A percentile compares a stretch with the other conserved stretches of the same genome.
These are phyloP conservation scores for Ceriagrion tenellum DNA, from an alignment of 2,888 invertebrate genomes.

Conservation along the genomic window DNA sequence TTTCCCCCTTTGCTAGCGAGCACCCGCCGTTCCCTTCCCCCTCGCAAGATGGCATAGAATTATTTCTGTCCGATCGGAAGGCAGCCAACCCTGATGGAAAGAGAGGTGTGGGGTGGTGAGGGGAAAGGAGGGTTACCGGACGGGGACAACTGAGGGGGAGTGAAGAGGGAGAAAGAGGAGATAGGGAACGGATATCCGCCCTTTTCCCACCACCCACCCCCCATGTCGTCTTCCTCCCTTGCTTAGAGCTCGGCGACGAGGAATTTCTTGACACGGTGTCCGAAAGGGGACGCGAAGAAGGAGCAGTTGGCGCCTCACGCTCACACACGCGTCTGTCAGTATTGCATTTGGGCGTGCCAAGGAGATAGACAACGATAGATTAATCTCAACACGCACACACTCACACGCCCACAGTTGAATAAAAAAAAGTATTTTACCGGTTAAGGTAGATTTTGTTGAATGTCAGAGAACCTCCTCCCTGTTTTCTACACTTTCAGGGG, in stretches of 20 bases:
- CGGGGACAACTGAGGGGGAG: background rate
- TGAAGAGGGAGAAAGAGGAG: background rate
- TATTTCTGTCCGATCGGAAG: conserved; percentile 55
- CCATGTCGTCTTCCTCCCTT: background rate
- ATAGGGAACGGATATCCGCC: conserved; percentile 60
- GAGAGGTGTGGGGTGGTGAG: background rate
- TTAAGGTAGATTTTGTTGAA: too few species aligned
- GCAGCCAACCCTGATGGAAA: background rate
- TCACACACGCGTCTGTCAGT: too few species aligned
- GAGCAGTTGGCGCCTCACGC: background rate
- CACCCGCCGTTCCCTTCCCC: background rate
- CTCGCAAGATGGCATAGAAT: background rate
- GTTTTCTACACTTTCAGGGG: too few species aligned
- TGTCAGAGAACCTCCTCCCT: too few species aligned
- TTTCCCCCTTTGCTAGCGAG: background rate
- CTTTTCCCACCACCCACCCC: background rate
- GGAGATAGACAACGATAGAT: too few species aligned
- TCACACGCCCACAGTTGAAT: too few species aligned
- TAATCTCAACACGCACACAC: too few species aligned
- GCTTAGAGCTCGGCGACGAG: background rate
- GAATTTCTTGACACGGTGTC: background rate
- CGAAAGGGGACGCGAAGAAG: background rate
- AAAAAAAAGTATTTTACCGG: too few species aligned
- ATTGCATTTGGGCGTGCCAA: too few species aligned
- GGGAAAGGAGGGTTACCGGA: background rate